A percentile compares a stretch with the other conserved stretches of the same genome.
Conservation (phyloP, 2,797 vertebrate genomes). For the Sebastes melanostomus region DNA sequence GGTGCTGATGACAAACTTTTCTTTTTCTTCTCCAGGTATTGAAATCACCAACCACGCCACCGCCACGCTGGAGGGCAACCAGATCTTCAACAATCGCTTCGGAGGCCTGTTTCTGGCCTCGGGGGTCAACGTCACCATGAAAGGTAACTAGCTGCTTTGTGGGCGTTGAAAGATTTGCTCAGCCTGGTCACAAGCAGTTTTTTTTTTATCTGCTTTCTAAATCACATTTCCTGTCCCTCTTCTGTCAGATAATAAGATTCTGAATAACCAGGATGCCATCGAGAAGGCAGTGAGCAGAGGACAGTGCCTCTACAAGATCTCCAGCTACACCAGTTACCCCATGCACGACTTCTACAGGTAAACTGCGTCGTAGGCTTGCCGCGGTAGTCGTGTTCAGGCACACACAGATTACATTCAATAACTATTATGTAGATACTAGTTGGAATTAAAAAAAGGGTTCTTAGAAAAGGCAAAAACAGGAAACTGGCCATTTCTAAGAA, state of each 20-base stretch:
- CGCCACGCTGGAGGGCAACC: constrained; percentile 98
- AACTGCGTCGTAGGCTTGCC: neutral
- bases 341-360: constrained; percentile 99
- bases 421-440: too few relatives aligned
- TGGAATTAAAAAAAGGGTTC: too few relatives aligned
- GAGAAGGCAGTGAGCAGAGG: constrained; percentile 99
- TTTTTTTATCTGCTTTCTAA: neutral
- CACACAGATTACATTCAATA: too few relatives aligned
- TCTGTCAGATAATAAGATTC: constrained; percentile 96
- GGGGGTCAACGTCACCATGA: constrained; percentile 99
- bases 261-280: constrained; percentile 99
- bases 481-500: too few relatives aligned
- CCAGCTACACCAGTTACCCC: constrained; percentile 99
- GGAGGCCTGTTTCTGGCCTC: constrained; percentile 98
- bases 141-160: constrained; percentile 82
- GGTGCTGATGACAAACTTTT: neutral
- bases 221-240: neutral
- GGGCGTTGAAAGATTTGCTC: accelerated
- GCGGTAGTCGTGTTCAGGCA: too few relatives aligned
- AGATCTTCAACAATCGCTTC: constrained; percentile 99
- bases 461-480: too few relatives aligned
- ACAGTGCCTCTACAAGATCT: constrained; percentile 99
- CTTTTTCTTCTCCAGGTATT: constrained; percentile 84
- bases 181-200: too few relatives aligned
- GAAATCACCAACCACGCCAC: constrained; percentile 99